These are phyloP conservation scores for Temnothorax ravouxi DNA, from an alignment of 2,888 invertebrate genomes.

Conservation along the genomic window DNA sequence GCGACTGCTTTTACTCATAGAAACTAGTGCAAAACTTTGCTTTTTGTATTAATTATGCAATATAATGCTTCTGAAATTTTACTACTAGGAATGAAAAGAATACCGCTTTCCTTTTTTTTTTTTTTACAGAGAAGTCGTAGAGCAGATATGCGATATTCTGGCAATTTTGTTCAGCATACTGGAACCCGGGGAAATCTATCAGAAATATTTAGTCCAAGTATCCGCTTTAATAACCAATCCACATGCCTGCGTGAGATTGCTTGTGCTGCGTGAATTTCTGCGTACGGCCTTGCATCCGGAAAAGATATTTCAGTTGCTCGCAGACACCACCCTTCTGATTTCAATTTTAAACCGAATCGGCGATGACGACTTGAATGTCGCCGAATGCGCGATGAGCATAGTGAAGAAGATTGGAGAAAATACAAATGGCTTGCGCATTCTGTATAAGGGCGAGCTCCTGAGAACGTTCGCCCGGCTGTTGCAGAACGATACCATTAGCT, in stretches of 20 bases:
- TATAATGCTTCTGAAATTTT: neutral
- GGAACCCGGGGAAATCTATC: slow-evolving; percentile 78
- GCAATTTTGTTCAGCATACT: slow-evolving; percentile 69
- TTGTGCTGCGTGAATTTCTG: slow-evolving; percentile 77
- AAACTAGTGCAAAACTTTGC: neutral
- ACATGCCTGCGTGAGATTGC: slow-evolving; percentile 72
- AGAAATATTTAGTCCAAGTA: slow-evolving; percentile 77
- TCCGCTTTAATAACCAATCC: slow-evolving; percentile 74
- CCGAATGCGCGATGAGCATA: slow-evolving; percentile 88
- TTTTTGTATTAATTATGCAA: neutral
- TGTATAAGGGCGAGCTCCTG: slow-evolving; percentile 88
- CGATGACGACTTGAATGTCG: slow-evolving; percentile 89
- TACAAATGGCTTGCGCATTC: slow-evolving; percentile 86
- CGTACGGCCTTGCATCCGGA: slow-evolving; percentile 65
- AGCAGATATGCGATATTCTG: slow-evolving; percentile 78
- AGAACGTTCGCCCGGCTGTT: slow-evolving; percentile 88
- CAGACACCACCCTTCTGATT: slow-evolving; percentile 88
- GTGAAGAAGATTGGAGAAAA: slow-evolving; percentile 87
- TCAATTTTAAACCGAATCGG: slow-evolving; percentile 88
- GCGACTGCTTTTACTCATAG: no score
- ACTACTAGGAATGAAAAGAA: neutral
- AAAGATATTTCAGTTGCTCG: slow-evolving; percentile 86
- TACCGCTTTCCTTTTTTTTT: slow-evolving; percentile 11
- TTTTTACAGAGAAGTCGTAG: slow-evolving; percentile 75
- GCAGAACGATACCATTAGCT: slow-evolving; percentile 88